Evolutionary conservation across 2,888 invertebrate genomes (phyloP), one percentile per base, ranked within the genome.

Genomic region (Brachyptera putata): DNA sequence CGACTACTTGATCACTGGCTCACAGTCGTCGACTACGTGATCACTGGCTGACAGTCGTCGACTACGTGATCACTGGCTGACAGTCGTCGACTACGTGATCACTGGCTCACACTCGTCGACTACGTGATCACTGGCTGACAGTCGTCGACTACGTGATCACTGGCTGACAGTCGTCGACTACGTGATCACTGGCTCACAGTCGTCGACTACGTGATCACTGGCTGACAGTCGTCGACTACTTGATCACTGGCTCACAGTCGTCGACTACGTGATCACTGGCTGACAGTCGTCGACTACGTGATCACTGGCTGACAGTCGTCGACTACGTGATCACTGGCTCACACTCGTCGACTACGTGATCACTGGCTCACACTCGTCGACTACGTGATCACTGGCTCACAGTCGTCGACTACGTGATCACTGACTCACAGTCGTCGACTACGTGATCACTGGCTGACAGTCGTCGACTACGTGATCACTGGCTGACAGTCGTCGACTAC

Each of bases 271-370:
- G 57, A 63, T 83, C 84, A 87, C 84, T 87, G 86, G 79, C 86
- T 86, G 77, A 88, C 86, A 70, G 87, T 87, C 71, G 88, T 88
- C 75, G 87, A 87, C 79, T 88, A n/a, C n/a, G n/a, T n/a, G n/a
- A n/a, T n/a, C n/a, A n/a, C n/a, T n/a, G n/a, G n/a, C 30, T 30
- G 30, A 5, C 30, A 11, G 30, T 11, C 5, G 7, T 30, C 30
- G 5, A 30, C 30, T 21, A 43, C 43, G 49, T 46, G 57, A 63
- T 83, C 84, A 87, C 84, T 87, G 86, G 79, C 86, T 86, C 77
- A 88, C 86, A 70, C 87, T 87, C 71, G 88, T 88, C 75, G 87
- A 87, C 79, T 88, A n/a, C n/a, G n/a, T n/a, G n/a, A n/a, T n/a
- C n/a, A n/a, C n/a, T n/a, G n/a, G n/a, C 30, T 30, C 30, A 5